Base-by-base conservation (phyloP, 2,888 invertebrate genomes). In the Serripes groenlandicus region DNA sequence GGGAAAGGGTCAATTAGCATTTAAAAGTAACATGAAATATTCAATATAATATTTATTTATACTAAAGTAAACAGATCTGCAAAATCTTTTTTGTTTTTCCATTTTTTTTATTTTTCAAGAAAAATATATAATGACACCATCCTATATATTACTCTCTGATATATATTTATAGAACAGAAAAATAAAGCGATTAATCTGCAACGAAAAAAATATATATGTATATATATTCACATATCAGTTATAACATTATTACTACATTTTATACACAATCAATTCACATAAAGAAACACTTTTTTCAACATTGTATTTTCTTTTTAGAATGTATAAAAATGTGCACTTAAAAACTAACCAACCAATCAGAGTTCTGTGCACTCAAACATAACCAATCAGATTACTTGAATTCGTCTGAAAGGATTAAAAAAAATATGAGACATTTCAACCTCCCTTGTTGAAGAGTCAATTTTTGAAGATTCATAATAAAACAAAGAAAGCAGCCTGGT, bases 71-170 rank as follows among this genome's bases (percentile, higher is more conserved):
- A 66, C 66, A 66, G 66, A 42, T 66, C 66, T 66, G 66, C 66
- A 66, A 66, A 26, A 62, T 34, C 62, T 62, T 62, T 56, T n/a
- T 66, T 66, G 37, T 66, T 66, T 66, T 28, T 15, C n/a, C 35
- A 35, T 35, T 66, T n/a, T 56, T 56, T 56, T 26, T 26, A n/a
- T 66, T 66, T 37, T 35, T 66, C 66, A 34, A 66, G 66, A 83
- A 78, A 86, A 77, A 83, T 83, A 86, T 83, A 86, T 86, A 74
- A 81, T 81, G 79, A 78, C 80, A 81, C 83, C 78, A 79, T 77
- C 79, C 83, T 74, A 86, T 86, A 83, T 86, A 83, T 86, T 86
- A 86, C 83, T 86, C 83, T 83, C 72, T 81, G 83, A 72, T 81
- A 81, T 81, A 78, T 78, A 73, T 74, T 78, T 78, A 80, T 78